Percentiles rank a stretch among this genome's conserved stretches.
Evolutionary conservation across 2,113 vertebrate species (phyloP).

Genomic region (Pitta sordida): DNA sequence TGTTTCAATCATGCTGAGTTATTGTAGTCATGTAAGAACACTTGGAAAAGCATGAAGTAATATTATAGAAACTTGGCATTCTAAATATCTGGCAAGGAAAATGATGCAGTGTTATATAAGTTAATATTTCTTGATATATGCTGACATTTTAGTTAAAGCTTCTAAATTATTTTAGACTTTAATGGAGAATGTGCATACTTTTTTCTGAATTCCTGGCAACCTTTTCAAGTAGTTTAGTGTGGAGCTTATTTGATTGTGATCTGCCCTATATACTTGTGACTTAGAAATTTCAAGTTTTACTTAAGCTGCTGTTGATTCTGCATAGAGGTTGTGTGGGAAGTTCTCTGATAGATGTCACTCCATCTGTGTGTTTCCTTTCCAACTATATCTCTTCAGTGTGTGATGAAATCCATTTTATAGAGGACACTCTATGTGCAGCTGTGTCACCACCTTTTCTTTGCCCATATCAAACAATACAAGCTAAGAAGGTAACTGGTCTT

Average conservation of each 20-base stretch:
- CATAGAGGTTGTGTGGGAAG: neutral
- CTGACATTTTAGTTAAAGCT: slow-evolving; percentile 29
- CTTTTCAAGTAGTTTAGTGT: neutral
- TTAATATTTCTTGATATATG: slow-evolving; percentile 34
- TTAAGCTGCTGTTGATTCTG: neutral
- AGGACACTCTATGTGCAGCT: neutral
- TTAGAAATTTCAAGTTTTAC: neutral
- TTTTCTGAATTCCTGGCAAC: neutral
- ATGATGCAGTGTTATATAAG: neutral
- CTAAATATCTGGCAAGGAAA: slow-evolving; percentile 17
- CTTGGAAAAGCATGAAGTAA: slow-evolving; percentile 42
- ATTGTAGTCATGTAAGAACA: slow-evolving; percentile 40
- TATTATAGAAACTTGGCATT: neutral
- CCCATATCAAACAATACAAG: neutral
- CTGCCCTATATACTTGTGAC: neutral
- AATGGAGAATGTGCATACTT: neutral
- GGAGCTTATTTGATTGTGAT: neutral
- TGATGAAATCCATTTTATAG: neutral
- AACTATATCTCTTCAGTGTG: neutral
- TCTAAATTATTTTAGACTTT: slow-evolving; percentile 32
- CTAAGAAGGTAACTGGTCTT: neutral
- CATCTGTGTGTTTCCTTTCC: neutral
- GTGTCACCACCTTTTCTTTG: neutral
- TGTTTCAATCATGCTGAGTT: slow-evolving; percentile 35
- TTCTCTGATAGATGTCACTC: neutral